These are phyloP conservation scores for Drosophila suzukii DNA, from an alignment of 1,140 invertebrate genomes.

Conservation along the genomic window DNA sequence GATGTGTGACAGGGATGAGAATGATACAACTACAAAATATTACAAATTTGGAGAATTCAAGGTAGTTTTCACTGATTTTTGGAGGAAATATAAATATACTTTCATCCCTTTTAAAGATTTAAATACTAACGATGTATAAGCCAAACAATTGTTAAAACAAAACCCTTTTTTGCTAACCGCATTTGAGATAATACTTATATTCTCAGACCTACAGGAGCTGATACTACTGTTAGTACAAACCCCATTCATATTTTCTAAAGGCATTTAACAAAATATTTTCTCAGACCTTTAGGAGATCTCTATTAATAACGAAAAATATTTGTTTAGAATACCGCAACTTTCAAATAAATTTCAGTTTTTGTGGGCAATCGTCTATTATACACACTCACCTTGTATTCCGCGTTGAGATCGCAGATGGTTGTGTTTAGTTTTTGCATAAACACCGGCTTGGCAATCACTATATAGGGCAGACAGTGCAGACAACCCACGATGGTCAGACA, in stretches of 20 bases:
- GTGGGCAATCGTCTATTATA: background rate
- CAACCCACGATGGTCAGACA: constrained; percentile 86
- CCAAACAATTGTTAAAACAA: too few relatives aligned
- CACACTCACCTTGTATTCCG: constrained; percentile 71
- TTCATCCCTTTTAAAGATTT: too few relatives aligned
- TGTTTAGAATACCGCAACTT: background rate
- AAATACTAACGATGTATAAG: too few relatives aligned
- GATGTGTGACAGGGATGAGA: constrained; percentile 16
- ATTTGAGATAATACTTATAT: too few relatives aligned
- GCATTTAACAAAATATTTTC: background rate
- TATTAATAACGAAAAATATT: constrained; percentile 3
- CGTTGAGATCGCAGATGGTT: constrained; percentile 74
- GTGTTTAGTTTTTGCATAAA: constrained; percentile 54
- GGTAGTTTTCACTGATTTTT: background rate
- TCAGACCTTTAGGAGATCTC: background rate
- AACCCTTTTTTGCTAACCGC: too few relatives aligned
- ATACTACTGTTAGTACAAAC: background rate
- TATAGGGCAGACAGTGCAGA: constrained; percentile 87
- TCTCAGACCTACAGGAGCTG: too few relatives aligned
- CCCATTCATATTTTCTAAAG: background rate
- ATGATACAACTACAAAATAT: background rate
- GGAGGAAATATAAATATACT: too few relatives aligned
- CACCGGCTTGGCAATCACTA: constrained; percentile 86
- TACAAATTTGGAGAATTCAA: background rate
- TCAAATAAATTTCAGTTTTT: background rate